Evolutionary conservation across 2,888 invertebrate genomes (phyloP).

Genomic region (Caenorhabditis becei): DNA sequence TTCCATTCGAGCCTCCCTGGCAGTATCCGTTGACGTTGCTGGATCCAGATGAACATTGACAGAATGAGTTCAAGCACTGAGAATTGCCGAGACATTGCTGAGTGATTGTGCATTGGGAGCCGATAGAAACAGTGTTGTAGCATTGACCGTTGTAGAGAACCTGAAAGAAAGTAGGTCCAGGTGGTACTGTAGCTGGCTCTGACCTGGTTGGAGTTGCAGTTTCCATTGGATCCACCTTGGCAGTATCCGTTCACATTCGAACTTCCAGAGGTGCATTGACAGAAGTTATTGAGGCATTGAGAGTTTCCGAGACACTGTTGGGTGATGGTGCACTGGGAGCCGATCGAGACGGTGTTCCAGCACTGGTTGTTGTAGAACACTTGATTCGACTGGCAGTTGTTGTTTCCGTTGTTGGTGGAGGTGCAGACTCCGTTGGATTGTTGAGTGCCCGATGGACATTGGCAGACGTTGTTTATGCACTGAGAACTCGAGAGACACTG

Average conservation of each 20-base stretch:
- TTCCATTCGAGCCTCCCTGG: slow-evolving; percentile 14
- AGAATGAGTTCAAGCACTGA: slow-evolving; percentile 53
- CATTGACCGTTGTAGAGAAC: slow-evolving; percentile 37
- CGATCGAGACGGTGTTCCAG: slow-evolving; percentile 43
- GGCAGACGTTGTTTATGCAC: slow-evolving; percentile 51
- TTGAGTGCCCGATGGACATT: slow-evolving; percentile 51
- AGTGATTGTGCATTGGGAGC: slow-evolving; percentile 65
- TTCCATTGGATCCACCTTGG: neutral
- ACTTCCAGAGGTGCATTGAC: slow-evolving; percentile 34
- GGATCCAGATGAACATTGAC: slow-evolving; percentile 53
- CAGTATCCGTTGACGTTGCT: slow-evolving; percentile 36
- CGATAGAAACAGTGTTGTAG: slow-evolving; percentile 60
- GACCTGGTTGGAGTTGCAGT: slow-evolving; percentile 26
- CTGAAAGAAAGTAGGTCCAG: neutral
- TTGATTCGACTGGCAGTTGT: slow-evolving; percentile 43
- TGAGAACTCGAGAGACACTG: slow-evolving; percentile 59
- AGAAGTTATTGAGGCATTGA: slow-evolving; percentile 33
- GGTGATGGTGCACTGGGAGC: slow-evolving; percentile 59
- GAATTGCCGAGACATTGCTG: slow-evolving; percentile 67
- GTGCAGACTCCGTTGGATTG: slow-evolving; percentile 43
- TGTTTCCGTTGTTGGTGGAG: slow-evolving; percentile 37
- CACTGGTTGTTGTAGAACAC: slow-evolving; percentile 20
- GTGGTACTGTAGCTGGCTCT: too few relatives aligned
- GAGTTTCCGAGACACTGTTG: slow-evolving; percentile 63
- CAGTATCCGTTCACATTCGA: slow-evolving; percentile 13